Evolutionary conservation across 1,140 invertebrate species (phyloP), one percentile per base, ranked within the genome.

Genomic region (Octopus bimaculoides): DNA sequence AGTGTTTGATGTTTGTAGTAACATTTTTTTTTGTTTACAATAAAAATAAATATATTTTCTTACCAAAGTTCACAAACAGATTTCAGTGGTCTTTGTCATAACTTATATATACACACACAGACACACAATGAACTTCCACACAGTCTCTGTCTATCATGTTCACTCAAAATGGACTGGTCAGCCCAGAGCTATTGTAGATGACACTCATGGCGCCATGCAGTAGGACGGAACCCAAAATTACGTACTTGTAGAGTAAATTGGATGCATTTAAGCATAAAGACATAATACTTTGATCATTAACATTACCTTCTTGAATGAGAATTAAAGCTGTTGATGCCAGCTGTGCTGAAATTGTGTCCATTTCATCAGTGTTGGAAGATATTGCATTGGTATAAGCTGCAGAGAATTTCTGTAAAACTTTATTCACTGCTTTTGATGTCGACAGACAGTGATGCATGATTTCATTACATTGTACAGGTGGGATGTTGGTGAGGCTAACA

Each of bases 361-460:
- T 10, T 71, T 71, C 66, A n/a, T 71, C 66, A 71, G 17, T 71
- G 9, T 71, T 17, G 14, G 66, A 71, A 71, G 6, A 6, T 6
- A 71, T 6, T 17, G 26, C 69, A 41, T 61, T 54, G 66, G 79
- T 69, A 69, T 82, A 75, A 73, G 79, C 61, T 7, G 66, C 75
- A 0, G 77, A 75, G 80, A 80, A 85, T 77, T 86, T 86, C 82
- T 88, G 87, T 9, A 87, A 66, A 41, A 88, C 80, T 74, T 83
- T 82, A 77, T 87, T 87, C 66, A 83, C 73, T 55, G 84, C 69
- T 77, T 88, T 85, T 17, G 85, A 76, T 66, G 84, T 84, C 20
- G 83, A 85, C n/a, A 86, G 83, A 78, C 85, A 87, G 56, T 85
- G 82, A 76, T 87, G 85, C 87, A 88, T 88, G 6, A 84, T 9